Evolutionary conservation across 2,888 invertebrate species (phyloP).

Genomic region (Patella caerulea): DNA sequence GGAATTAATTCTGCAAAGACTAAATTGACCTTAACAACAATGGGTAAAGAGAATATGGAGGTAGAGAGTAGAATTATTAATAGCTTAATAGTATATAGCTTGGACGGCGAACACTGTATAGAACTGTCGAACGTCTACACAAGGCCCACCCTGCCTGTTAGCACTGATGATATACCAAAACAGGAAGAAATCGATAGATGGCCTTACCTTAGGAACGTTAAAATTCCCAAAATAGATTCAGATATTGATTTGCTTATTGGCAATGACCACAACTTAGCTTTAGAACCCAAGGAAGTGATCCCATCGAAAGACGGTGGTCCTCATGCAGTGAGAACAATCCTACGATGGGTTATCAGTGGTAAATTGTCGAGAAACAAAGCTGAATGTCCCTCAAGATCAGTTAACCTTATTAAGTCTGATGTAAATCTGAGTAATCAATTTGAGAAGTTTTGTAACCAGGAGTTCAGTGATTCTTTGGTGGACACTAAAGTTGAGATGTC

Average conservation of each 20-base stretch:
- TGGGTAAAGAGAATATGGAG: neutral
- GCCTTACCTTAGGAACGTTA: neutral
- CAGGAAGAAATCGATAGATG: neutral
- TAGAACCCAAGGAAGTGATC: too few relatives aligned
- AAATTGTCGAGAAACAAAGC: too few relatives aligned
- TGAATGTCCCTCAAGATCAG: too few relatives aligned
- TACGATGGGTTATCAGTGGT: too few relatives aligned
- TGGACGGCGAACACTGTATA: neutral
- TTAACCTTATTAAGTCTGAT: too few relatives aligned
- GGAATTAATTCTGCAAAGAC: neutral
- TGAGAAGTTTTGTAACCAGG: too few relatives aligned
- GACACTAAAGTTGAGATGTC: too few relatives aligned
- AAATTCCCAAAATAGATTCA: neutral
- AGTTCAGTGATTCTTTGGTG: too few relatives aligned
- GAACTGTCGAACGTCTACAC: neutral
- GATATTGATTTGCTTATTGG: conserved; percentile 2
- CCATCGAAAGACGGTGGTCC: too few relatives aligned
- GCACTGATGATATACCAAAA: neutral
- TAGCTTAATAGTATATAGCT: neutral
- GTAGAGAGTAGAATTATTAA: neutral
- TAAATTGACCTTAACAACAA: neutral
- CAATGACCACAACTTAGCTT: neutral
- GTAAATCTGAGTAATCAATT: too few relatives aligned
- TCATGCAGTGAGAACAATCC: too few relatives aligned
- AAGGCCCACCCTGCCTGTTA: neutral